Conservation (phyloP, 37 sponge, comb jelly and placozoan genomes). For the Agelas oroides region DNA sequence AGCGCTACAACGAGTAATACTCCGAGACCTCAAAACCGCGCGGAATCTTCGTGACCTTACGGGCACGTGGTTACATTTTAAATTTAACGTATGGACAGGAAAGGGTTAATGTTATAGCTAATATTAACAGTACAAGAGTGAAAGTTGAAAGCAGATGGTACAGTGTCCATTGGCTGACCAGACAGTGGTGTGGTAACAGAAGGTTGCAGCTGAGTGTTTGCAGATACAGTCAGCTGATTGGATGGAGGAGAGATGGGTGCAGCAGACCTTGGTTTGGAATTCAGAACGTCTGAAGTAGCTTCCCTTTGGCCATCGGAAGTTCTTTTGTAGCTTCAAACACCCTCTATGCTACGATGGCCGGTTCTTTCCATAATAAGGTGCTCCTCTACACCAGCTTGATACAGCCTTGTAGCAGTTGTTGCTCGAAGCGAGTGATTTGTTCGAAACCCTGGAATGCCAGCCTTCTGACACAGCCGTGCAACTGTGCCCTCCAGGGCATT, state of each 20-base stretch:
- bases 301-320: constrained; percentile 9
- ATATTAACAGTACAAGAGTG: no score
- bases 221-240: not conserved
- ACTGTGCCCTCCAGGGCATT: not conserved
- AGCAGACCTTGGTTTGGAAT: not conserved
- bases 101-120: no score
- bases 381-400: constrained; percentile 38
- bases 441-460: constrained; percentile 20
- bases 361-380: constrained; percentile 55
- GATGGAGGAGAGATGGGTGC: not conserved
- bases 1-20: no score
- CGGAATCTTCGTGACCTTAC: no score
- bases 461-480: not conserved
- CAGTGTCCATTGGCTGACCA: no score
- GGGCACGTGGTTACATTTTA: no score
- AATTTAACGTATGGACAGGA: no score
- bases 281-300: constrained; percentile 17
- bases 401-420: constrained; percentile 35
- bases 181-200: no score
- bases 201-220: no score
- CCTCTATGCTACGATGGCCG: constrained; percentile 41
- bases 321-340: constrained; percentile 35
- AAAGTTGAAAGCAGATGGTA: no score
- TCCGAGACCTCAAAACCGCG: no score
- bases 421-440: constrained; percentile 52